Evolutionary conservation across 2,797 vertebrate genomes (phyloP).

Genomic region (Rhodeus uyekii): DNA sequence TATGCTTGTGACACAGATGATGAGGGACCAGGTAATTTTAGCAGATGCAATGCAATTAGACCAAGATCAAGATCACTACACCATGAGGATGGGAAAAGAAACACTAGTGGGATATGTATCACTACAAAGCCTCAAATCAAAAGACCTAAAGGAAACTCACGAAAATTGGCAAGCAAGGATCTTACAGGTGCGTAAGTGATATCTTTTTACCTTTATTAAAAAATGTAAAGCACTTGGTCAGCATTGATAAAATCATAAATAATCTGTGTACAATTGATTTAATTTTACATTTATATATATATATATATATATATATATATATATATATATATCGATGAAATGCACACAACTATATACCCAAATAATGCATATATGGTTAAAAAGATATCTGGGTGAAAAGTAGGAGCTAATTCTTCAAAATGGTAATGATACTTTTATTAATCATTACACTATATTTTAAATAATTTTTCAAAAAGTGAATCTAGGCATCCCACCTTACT

Average conservation of each 20-base stretch:
- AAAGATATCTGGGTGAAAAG: neutral
- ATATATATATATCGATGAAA: neutral
- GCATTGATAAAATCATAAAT: neutral
- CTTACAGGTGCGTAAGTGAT: constrained; percentile 60
- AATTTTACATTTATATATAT: neutral
- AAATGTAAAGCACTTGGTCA: too few relatives aligned
- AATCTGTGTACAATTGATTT: neutral
- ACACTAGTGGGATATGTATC: constrained; percentile 44
- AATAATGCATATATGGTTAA: neutral
- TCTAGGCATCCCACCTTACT: neutral
- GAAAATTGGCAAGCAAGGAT: constrained; percentile 60
- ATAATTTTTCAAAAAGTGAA: neutral
- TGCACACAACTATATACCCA: neutral
- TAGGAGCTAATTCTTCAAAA: neutral
- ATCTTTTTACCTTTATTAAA: neutral
- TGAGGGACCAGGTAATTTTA: constrained; percentile 15
- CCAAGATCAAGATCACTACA: constrained; percentile 52
- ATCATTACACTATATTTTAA: neutral
- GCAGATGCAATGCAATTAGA: constrained; percentile 43
- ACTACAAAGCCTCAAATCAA: constrained; percentile 46
- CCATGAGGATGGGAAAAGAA: constrained; percentile 53
- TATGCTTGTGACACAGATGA: constrained; percentile 70
- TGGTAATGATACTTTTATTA: neutral
- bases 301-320: too few relatives aligned
- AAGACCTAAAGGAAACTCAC: constrained; percentile 55